A percentile compares a stretch with the other conserved stretches of the same genome.
Conservation (phyloP, 2,888 invertebrate species). For the Unio pictorum region DNA sequence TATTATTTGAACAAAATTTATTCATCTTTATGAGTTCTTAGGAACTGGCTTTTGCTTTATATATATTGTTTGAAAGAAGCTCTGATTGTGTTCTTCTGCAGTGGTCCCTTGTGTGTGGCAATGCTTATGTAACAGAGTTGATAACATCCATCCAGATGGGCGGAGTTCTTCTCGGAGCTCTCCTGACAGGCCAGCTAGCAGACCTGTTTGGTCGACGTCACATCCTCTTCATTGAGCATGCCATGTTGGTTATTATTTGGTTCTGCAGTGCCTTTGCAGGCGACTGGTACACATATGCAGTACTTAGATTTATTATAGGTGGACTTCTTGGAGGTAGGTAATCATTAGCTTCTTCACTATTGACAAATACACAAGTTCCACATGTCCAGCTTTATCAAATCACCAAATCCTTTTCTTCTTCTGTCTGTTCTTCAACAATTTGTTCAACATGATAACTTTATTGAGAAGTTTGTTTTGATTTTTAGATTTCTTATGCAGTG, state of each 20-base stretch:
- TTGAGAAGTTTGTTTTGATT: too few species aligned
- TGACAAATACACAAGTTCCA: background rate
- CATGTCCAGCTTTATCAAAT: background rate
- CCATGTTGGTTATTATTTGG: constrained; percentile 55
- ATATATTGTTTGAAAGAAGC: too few species aligned
- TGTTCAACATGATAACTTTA: too few species aligned
- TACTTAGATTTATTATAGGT: constrained; percentile 58
- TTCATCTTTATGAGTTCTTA: too few species aligned
- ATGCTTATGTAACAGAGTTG: constrained; percentile 46
- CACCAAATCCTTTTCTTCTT: background rate
- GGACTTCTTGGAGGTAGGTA: constrained; percentile 67
- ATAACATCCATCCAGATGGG: constrained; percentile 67
- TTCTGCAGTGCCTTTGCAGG: constrained; percentile 59
- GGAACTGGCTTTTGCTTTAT: too few species aligned
- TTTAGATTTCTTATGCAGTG: too few species aligned
- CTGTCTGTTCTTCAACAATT: background rate
- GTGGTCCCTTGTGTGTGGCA: constrained; percentile 64
- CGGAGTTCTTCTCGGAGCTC: constrained; percentile 64
- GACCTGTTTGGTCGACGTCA: constrained; percentile 65
- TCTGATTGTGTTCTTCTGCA: constrained; percentile 26
- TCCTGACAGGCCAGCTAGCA: constrained; percentile 64
- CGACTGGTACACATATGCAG: constrained; percentile 66
- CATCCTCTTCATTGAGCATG: constrained; percentile 57
- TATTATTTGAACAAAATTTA: too few species aligned
- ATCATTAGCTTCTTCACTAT: constrained; percentile 6